These are phyloP conservation scores for Hydrotaea cyrtoneurina DNA, from an alignment of 2,888 invertebrate species.

Conservation along the genomic window DNA sequence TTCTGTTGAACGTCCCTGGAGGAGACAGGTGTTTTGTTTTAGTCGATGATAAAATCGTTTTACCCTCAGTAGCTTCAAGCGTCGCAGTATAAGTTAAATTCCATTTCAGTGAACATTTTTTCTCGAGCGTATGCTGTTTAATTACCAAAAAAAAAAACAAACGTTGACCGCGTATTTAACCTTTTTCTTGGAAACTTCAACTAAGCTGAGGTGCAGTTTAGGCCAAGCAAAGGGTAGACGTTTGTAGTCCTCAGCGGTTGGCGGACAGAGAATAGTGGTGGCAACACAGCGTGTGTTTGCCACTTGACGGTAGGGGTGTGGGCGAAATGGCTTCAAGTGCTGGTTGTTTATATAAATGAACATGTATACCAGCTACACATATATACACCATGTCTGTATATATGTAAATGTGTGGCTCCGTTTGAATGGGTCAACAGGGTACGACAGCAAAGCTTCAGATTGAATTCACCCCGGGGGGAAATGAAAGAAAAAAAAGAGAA, in stretches of 20 bases:
- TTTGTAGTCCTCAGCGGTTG: not conserved
- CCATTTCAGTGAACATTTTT: not conserved
- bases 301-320: not conserved
- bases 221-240: slow-evolving; percentile 45
- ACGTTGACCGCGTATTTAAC: slow-evolving; percentile 54
- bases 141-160: slow-evolving; percentile 26
- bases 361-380: not conserved
- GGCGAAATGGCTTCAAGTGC: slow-evolving; percentile 42
- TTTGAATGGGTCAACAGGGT: slow-evolving; percentile 1
- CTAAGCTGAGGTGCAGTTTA: slow-evolving; percentile 38
- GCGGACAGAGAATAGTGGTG: slow-evolving; percentile 20
- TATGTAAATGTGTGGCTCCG: slow-evolving; percentile 39
- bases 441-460: slow-evolving; percentile 15
- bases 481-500: no score
- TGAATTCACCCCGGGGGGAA: slow-evolving; percentile 3
- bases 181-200: slow-evolving; percentile 43
- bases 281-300: slow-evolving; percentile 29
- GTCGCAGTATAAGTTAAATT: no score
- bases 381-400: not conserved
- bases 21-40: no score
- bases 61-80: no score
- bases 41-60: no score
- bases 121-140: not conserved
- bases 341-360: slow-evolving; percentile 21
- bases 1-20: no score